These are phyloP conservation scores for Plemyria rubiginata DNA, from an alignment of 2,888 invertebrate genomes.

Conservation along the genomic window DNA sequence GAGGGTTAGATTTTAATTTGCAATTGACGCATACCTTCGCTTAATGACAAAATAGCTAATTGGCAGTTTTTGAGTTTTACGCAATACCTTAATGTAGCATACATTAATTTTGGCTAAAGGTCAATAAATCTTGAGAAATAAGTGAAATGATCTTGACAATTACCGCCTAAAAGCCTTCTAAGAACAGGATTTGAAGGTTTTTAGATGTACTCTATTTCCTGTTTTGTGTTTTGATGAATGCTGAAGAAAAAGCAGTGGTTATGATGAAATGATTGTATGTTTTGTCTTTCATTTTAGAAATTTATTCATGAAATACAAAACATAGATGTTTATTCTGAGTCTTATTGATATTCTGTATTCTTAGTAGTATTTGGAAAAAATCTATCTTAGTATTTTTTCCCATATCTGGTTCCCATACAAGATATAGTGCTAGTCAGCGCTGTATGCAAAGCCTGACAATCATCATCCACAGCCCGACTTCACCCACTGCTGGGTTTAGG, in stretches of 20 bases:
- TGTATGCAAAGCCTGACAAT: too few species aligned
- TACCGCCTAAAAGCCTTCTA: not conserved
- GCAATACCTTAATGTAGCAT: not conserved
- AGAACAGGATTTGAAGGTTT: not conserved
- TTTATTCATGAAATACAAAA: too few species aligned
- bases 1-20: slow-evolving; percentile 55
- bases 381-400: too few species aligned
- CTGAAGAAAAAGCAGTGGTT: not conserved
- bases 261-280: not conserved
- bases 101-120: not conserved
- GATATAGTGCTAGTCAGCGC: too few species aligned
- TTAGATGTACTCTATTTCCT: not conserved
- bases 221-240: not conserved
- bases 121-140: not conserved
- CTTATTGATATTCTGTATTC: too few species aligned
- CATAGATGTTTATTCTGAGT: too few species aligned
- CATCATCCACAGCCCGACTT: too few species aligned
- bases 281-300: too few species aligned
- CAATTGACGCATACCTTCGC: too few species aligned
- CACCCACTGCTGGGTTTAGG: too few species aligned
- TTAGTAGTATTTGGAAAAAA: too few species aligned
- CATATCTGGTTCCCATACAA: too few species aligned
- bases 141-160: not conserved
- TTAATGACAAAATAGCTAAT: not conserved
- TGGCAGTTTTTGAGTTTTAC: not conserved